Evolutionary conservation across 2,113 vertebrate genomes (phyloP), one percentile per base, ranked within the genome.

Genomic region (Cacatua alba): DNA sequence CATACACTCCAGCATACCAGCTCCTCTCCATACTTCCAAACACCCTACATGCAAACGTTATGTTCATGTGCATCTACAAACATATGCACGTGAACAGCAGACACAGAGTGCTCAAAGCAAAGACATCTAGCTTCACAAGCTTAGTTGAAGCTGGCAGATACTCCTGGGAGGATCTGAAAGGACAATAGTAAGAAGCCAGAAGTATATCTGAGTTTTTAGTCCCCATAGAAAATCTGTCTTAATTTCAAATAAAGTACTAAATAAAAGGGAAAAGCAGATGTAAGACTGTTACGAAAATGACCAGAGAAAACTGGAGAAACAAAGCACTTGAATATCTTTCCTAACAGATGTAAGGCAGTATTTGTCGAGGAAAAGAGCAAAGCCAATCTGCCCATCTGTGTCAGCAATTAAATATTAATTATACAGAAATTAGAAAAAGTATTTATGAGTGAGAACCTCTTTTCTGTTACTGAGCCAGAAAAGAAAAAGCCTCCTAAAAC

Each of bases 1-100:
- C 43, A 33, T 2, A 26, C 4, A 3, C 11, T n/a, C 39, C 0
- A 0, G 48, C 31, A 59, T 4, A 35, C 55, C 0, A 0, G 46
- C 35, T 76, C 67, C 43, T 55, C 55, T 82, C 33, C 80, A 41
- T 41, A 2, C 16, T 86, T 86, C 69, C 28, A 60, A 76, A 76
- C 44, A 28, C 1, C 1, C 3, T 5, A 37, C 35, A 44, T 6
- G 16, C 33, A 71, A 71, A 75, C 9, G 3, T 8, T 9, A 33
- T 0, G 4, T 19, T 25, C 33, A 8, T 0, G 23, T 31, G 26
- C 51, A 75, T 24, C 51, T 53, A 48, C 65, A 71, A 26, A 75
- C 29, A 63, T 2, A 9, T 3, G 25, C 72, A 88, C 1, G 0
- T 12, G 12, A 87, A 83, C 31, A 84, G 33, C 51, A 76, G 81